Base-by-base conservation (phyloP, 1,140 invertebrate species). In the Drosophila arawakana region DNA sequence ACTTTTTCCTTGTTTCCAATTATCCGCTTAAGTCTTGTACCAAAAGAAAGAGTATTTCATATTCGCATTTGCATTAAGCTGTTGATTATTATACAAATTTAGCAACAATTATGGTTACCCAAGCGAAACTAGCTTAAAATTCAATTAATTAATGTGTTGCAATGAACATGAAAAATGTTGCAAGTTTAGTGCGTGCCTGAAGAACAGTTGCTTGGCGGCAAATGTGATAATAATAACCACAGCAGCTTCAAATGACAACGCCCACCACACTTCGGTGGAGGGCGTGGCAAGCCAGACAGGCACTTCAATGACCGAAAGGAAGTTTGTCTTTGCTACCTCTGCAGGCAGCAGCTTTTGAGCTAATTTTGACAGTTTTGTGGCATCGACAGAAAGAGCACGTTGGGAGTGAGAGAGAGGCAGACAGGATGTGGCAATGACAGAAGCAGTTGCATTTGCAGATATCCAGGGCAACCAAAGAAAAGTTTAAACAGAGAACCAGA, bases 81-180 rank as follows among this genome's bases (percentile, higher is more conserved):
- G 39, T 9, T 49, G 62, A 49, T 73, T 63, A 70, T 79, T 89
- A 62, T 71, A 83, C 70, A 88, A 83, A 83, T 80, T 89, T 83
- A 41, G 59, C 55, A 83, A 77, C 76, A 70, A 73, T 80, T 88
- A 83, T 52, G 18, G 62, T 44, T 74, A 73, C 37, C 58, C 49
- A 65, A 55, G 73, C 41, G 52, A 89, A 88, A 88, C 80, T 89
- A 88, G 70, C 84, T 83, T 80, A 75, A 88, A 86, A 88, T 88
- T 88, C 73, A 88, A 88, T 88, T 88, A 83, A 88, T 88, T 89
- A 83, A 84, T 89, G 50, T 86, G 80, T 74, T 81, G 81, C 73
- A 80, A 80, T 73, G 69, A 73, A 81, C 85, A 85, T 69, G 69
- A 73, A 81, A 84, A 85, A 81, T 84, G 74, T 66, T 72, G 67